Percentiles rank a stretch among this genome's conserved stretches.
phyloP scores from a whole-genome alignment of 2,797 vertebrate genomes.

The Coregonus ussuriensis region DNA sequence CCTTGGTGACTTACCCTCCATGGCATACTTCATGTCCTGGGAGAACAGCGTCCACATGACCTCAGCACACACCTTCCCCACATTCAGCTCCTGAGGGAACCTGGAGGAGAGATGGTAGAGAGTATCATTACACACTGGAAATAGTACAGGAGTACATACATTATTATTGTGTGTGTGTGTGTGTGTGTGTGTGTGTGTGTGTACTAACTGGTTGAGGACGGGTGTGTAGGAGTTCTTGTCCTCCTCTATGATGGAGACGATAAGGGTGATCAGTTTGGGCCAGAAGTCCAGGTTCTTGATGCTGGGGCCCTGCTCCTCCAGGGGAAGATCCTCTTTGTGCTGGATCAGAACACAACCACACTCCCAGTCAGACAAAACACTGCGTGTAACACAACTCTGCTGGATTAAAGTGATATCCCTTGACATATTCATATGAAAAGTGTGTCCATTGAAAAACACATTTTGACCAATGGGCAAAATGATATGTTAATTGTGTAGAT shows the following conservation, averaged over 20 bases:
- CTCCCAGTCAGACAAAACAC: neutral
- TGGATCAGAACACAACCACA: conserved; percentile 48
- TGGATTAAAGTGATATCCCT: neutral
- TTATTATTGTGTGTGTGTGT: neutral
- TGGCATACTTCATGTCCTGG: conserved; percentile 98
- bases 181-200: neutral
- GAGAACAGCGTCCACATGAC: conserved; percentile 98
- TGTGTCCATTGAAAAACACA: no score
- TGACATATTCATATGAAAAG: neutral
- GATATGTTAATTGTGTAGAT: no score
- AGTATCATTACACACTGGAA: conserved; percentile 26
- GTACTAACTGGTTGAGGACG: conserved; percentile 94
- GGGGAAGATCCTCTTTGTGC: conserved; percentile 87
- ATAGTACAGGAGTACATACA: neutral
- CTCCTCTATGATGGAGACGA: conserved; percentile 98
- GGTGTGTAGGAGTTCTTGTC: conserved; percentile 96
- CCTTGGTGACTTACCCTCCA: conserved; percentile 85
- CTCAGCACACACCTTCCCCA: conserved; percentile 95
- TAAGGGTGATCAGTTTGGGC: conserved; percentile 98
- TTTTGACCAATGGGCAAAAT: no score
- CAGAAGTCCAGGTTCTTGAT: conserved; percentile 97
- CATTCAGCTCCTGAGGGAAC: conserved; percentile 95
- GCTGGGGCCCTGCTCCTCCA: conserved; percentile 94
- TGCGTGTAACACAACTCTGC: neutral
- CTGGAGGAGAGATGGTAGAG: conserved; percentile 69